Evolutionary conservation across 2,888 invertebrate genomes (phyloP), one percentile per base, ranked within the genome.

Genomic region (Elysia crispata): DNA sequence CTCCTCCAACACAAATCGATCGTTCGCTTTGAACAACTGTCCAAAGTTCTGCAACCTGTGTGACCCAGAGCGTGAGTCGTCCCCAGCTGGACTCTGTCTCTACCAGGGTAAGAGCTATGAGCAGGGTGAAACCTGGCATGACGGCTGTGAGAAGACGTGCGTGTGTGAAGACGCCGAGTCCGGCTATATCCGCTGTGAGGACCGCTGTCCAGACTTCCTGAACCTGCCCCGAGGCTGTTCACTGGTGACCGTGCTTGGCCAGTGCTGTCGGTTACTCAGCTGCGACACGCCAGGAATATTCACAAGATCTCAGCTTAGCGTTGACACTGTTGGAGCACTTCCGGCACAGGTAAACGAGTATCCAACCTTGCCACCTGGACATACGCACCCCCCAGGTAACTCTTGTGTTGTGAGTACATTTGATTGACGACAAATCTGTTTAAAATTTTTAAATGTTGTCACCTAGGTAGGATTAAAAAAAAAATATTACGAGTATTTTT

Each of bases 131-230:
- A 84, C 85, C 15, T 89, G 89, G 89, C 80, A 86, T 73, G 86
- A 87, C 74, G 86, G 86, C 41, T 89, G 89, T 83, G 86, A 86
- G 69, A 84, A 82, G 76, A 84, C 72, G 33, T 89, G 89, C 82
- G 85, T 86, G 25, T 89, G 89, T 82, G 88, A 88, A 79, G 86
- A 89, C 78, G 85, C 87, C 69, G 83, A 85, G n/a, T 87, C 85
- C 72, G 89, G 89, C 41, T 87, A 86, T 80, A 87, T 87, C 83
- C 85, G 88, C 84, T 89, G 89, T 83, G 87, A 85, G 8, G 84
- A 86, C 78, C 87, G 89, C 77, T 89, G 89, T 78, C 86, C 89
- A 3, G 79, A 84, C n/a, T 85, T 86, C 73, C 82, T 85, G 31
- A 87, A 88, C 74, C 78, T 88, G 23, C 89, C 88, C 18, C 82